Base-by-base conservation (phyloP, 2,888 invertebrate species). In the Scaptodrosophila latifasciaeformis region DNA sequence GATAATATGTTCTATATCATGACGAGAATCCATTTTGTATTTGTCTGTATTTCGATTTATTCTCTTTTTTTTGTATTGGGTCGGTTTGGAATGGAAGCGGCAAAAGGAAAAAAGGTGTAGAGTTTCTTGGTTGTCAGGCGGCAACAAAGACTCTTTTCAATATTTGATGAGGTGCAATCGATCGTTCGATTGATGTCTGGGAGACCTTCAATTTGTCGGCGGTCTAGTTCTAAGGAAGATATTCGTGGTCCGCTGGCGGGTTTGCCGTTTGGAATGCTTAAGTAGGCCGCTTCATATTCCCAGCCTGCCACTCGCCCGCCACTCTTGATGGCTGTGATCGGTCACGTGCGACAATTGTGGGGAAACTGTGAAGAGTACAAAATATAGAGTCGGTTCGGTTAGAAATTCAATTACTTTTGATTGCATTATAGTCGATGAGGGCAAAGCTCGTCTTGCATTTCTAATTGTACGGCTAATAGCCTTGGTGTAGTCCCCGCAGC, bases 1-100 rank as follows among this genome's bases (percentile, higher is more conserved):
- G 72, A 96, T 95, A 86, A 97, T 95, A 87, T 95, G 96, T 88
- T 96, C 96, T 87, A 97, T 90, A 78, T 96, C 96, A 86, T 96
- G 93, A 82, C 95, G 92, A 85, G 96, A 94, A 89, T 96, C 96
- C 95, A 96, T 94, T 83, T 76, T 87, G 46, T 44, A 34, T 29
- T 42, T 46, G 24, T 2, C 7, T n/a, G 7, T 31, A 31, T 31
- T 12, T 31, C 12, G 15, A 13, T 34, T 34, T 34, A 34, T n/a
- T n/a, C n/a, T n/a, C n/a, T n/a, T n/a, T n/a, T n/a, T n/a, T n/a
- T n/a, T n/a, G n/a, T n/a, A n/a, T n/a, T n/a, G n/a, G n/a, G n/a
- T n/a, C n/a, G n/a, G n/a, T n/a, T n/a, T n/a, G n/a, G n/a, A n/a
- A n/a, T n/a, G n/a, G n/a, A n/a, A n/a, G n/a, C n/a, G n/a, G n/a